A percentile compares a stretch with the other conserved stretches of the same genome.
Evolutionary conservation across 2,797 vertebrate species (phyloP).

Genomic region (Salarias fasciatus): DNA sequence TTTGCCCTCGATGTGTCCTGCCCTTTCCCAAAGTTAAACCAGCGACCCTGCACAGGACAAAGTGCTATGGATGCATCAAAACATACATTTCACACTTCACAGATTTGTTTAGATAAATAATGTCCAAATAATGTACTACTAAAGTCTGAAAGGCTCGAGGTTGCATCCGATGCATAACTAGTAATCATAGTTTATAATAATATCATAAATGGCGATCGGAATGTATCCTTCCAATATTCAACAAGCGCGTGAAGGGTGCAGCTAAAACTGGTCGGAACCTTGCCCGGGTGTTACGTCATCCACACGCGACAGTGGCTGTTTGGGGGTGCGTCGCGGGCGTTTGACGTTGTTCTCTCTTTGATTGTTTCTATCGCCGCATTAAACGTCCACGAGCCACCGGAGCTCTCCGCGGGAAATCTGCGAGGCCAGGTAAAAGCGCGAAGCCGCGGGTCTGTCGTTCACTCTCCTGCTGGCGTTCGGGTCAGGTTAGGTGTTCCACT

Average conservation of each 20-base stretch:
- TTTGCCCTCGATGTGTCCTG: no score
- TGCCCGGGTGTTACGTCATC: conserved; percentile 38
- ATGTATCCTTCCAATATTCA: neutral
- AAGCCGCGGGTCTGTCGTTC: accelerated
- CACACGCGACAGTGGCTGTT: conserved; percentile 25
- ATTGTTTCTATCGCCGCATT: conserved; percentile 64
- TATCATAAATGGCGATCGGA: no score
- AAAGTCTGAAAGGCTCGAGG: no score
- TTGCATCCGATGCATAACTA: no score
- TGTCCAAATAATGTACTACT: no score
- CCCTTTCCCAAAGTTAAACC: no score
- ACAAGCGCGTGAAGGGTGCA: neutral
- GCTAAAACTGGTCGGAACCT: conserved; percentile 40
- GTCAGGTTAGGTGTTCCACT: no score
- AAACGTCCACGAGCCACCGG: conserved; percentile 15
- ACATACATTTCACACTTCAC: no score
- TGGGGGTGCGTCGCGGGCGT: conserved; percentile 38
- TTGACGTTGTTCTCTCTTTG: conserved; percentile 46
- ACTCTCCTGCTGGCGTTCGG: neutral
- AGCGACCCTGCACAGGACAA: no score
- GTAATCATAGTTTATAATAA: no score
- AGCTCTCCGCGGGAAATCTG: conserved; percentile 1
- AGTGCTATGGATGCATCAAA: no score
- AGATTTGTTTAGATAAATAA: no score
- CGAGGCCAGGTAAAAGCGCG: conserved; percentile 36